These are phyloP conservation scores for Dysmachus trigonus DNA, from an alignment of 2,888 invertebrate genomes.

Conservation along the genomic window DNA sequence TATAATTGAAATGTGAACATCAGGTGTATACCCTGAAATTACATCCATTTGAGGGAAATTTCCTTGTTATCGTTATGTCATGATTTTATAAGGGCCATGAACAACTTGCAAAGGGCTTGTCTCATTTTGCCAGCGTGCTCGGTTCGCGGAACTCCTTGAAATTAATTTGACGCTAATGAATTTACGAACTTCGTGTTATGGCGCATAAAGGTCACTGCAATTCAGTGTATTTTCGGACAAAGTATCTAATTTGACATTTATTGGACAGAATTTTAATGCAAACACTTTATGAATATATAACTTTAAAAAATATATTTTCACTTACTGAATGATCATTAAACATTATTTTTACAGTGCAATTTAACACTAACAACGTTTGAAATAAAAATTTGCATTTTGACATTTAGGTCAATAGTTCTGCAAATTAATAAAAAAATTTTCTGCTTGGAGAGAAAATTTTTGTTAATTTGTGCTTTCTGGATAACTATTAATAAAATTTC, in stretches of 20 bases:
- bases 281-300: too few species aligned
- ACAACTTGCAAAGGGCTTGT: not conserved
- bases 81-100: not conserved
- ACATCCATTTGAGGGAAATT: not conserved
- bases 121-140: not conserved
- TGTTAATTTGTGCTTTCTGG: too few species aligned
- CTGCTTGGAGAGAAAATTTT: too few species aligned
- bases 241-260: not conserved
- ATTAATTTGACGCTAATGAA: not conserved
- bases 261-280: not conserved
- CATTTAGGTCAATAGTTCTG: too few species aligned
- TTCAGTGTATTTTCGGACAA: not conserved
- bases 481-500: too few species aligned
- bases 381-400: too few species aligned
- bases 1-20: constrained; percentile 6
- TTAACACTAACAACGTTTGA: too few species aligned
- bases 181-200: not conserved
- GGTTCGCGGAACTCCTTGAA: not conserved
- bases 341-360: too few species aligned
- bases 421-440: too few species aligned
- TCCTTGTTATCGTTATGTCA: not conserved
- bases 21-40: not conserved
- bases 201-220: not conserved
- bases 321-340: too few species aligned
- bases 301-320: too few species aligned